Evolutionary conservation across 2,888 invertebrate species (phyloP).

Genomic region (Marasmarcha lunaedactyla): DNA sequence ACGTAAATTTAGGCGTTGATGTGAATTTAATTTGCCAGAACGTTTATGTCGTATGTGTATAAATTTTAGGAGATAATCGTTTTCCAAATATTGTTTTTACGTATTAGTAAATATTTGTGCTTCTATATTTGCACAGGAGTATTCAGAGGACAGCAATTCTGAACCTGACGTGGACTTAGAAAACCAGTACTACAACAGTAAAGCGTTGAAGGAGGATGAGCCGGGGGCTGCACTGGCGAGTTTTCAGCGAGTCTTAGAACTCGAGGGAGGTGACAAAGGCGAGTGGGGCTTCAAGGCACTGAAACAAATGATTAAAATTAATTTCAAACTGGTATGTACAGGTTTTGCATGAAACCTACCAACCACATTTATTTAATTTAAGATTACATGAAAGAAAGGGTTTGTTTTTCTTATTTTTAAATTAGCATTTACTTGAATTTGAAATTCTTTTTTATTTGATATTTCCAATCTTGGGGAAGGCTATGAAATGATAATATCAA

Average conservation of each 20-base stretch:
- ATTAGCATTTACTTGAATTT: no score
- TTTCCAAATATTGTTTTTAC: not conserved
- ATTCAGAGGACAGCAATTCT: constrained; percentile 98
- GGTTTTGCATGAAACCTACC: not conserved
- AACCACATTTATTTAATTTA: no score
- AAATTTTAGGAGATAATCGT: no score
- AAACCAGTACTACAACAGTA: constrained; percentile 99
- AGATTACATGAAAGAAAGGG: no score
- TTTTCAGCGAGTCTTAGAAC: constrained; percentile 94
- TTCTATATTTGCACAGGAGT: constrained; percentile 76
- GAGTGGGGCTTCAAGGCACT: constrained; percentile 99
- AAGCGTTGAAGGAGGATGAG: constrained; percentile 97
- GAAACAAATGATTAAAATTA: constrained; percentile 99
- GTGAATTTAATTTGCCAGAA: no score
- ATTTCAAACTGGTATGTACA: constrained; percentile 89
- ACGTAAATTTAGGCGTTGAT: constrained; percentile 25
- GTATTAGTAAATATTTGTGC: not conserved
- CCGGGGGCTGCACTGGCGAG: constrained; percentile 91
- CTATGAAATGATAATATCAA: no score
- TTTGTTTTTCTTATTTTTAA: no score
- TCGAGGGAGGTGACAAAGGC: constrained; percentile 98
- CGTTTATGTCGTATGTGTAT: no score
- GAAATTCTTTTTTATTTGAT: no score
- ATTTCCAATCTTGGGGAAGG: no score
- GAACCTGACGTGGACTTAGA: constrained; percentile 99